A percentile compares a stretch with the other conserved stretches of the same genome.
phyloP scores from a whole-genome alignment of 2,113 vertebrate genomes.

The Copsychus sechellarum region DNA sequence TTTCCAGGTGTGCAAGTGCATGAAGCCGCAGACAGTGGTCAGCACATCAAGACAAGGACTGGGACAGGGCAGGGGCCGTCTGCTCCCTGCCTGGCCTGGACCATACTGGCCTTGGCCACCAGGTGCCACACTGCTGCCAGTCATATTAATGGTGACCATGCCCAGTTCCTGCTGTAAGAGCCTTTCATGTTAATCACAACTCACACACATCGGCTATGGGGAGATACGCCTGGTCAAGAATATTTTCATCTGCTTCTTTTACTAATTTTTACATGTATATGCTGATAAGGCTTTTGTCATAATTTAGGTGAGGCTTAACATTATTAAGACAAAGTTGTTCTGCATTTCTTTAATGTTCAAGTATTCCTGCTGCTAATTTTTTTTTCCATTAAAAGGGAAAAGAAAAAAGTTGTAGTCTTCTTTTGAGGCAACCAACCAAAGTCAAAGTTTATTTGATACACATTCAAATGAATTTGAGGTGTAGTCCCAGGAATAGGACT shows the following conservation, averaged over 20 bases:
- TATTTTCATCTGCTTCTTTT: background rate
- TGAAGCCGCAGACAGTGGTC: background rate
- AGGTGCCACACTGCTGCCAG: background rate
- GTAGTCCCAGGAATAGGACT: background rate
- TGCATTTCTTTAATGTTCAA: background rate
- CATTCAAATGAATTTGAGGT: background rate
- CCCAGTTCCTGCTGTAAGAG: background rate
- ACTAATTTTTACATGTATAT: background rate
- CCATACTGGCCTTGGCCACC: background rate
- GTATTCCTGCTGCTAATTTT: background rate
- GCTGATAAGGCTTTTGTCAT: background rate
- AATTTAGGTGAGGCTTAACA: background rate
- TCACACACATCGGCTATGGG: rapidly evolving
- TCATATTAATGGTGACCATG: background rate
- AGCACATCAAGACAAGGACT: background rate
- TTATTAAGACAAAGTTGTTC: background rate
- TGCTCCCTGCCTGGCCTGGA: background rate
- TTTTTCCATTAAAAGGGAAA: background rate
- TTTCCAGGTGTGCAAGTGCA: background rate
- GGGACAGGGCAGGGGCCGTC: rapidly evolving
- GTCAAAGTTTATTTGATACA: background rate
- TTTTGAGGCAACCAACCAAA: background rate
- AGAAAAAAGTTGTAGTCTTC: background rate
- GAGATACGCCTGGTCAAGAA: background rate
- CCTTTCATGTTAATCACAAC: rapidly evolving